phyloP scores from a whole-genome alignment of 2,888 invertebrate species.

The Ypsolopha scabrella region DNA sequence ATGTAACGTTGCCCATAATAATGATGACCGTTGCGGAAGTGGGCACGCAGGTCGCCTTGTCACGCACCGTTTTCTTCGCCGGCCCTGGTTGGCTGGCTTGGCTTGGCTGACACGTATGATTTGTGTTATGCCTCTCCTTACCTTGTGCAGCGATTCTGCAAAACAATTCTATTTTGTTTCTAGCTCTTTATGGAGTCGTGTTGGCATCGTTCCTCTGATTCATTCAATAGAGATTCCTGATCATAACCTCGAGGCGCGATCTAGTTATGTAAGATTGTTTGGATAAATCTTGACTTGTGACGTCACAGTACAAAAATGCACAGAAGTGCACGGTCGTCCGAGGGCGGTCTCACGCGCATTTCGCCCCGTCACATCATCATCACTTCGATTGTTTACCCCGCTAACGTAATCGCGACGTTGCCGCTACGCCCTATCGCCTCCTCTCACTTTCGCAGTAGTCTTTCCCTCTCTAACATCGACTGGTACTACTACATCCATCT shows the following conservation, averaged over 20 bases:
- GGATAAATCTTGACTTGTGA: slow-evolving; percentile 19
- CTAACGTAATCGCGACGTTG: slow-evolving; percentile 61
- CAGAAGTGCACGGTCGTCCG: slow-evolving; percentile 39
- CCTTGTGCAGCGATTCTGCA: background rate
- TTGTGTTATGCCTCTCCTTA: background rate
- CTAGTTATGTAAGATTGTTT: too few relatives aligned
- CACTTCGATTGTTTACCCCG: slow-evolving; percentile 60
- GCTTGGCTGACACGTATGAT: background rate
- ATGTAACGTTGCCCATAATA: slow-evolving; percentile 34
- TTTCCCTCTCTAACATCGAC: slow-evolving; percentile 19
- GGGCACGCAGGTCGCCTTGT: slow-evolving; percentile 19
- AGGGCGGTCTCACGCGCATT: slow-evolving; percentile 49
- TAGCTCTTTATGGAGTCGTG: slow-evolving; percentile 5
- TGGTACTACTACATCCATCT: slow-evolving; percentile 24
- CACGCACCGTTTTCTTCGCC: slow-evolving; percentile 15
- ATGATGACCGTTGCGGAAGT: slow-evolving; percentile 45
- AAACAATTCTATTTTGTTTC: background rate
- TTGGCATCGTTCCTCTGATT: too few relatives aligned
- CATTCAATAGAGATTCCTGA: too few relatives aligned
- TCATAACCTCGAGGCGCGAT: too few relatives aligned
- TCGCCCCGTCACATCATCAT: slow-evolving; percentile 39
- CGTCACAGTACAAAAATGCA: slow-evolving; percentile 46
- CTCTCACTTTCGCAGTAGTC: slow-evolving; percentile 63
- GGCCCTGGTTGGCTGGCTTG: background rate
- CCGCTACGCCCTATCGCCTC: slow-evolving; percentile 53